Evolutionary conservation across 2,113 vertebrate species (phyloP), one percentile per base, ranked within the genome.

Genomic region (Megaleporinus macrocephalus): DNA sequence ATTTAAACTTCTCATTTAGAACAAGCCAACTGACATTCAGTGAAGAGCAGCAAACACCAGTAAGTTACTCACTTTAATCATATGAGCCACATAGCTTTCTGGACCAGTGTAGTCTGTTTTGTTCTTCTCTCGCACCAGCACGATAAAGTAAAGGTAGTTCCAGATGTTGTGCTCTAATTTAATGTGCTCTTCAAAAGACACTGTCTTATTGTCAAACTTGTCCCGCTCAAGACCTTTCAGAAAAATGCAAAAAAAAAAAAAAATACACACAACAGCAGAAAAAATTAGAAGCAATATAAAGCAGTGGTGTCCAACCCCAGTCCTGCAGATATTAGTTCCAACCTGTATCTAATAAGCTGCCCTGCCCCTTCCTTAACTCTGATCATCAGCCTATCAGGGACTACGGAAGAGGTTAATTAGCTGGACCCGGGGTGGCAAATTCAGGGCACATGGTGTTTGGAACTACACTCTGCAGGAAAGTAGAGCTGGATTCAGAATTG

Each of bases 121-220:
- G 92, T 98, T 98, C 86, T 99, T 99, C 92, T 98, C 98, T 0
- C 96, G 89, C 83, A 99, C 93, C 90, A 99, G 92, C 70, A 99
- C 98, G 0, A 99, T 98, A 91, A 99, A 99, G 91, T 98, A 98
- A 82, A 99, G 90, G 89, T 99, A 99, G 93, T 98, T 98, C 98
- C 98, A 99, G 95, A 99, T 99, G 92, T 99, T 99, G 94, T 99
- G 98, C 86, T 99, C 98, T 0, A 95, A 84, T 69, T 96, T 99
- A 88, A 99, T 96, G 80, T 99, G 98, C 84, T 99, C 98, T 79
- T 99, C 98, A 11, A 99, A 99, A 0, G 98, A 99, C 85, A 99
- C 98, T 0, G 98, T 99, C 93, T 99, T 99, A 85, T 99, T 99
- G 90, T 99, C 98, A 78, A 99, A 99, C 89, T 99, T 99, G 87